These are phyloP conservation scores for Bellardia pandia DNA, from an alignment of 2,888 invertebrate species.

Conservation along the genomic window DNA sequence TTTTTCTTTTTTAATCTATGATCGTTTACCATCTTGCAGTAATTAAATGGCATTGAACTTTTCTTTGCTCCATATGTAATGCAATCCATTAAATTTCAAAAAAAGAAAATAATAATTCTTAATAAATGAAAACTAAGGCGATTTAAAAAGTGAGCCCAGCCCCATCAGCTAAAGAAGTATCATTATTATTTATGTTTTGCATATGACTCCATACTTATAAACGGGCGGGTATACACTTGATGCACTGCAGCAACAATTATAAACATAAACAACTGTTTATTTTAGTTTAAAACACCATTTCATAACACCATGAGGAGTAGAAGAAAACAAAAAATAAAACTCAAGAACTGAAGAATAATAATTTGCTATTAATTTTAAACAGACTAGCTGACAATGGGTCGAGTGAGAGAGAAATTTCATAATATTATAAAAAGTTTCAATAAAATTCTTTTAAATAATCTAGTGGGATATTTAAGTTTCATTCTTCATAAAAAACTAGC, in stretches of 20 bases:
- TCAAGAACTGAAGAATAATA: conserved; percentile 11
- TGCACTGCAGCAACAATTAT: conserved; percentile 24
- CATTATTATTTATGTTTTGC: conserved; percentile 64
- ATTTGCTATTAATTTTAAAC: conserved; percentile 42
- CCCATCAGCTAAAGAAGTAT: conserved; percentile 17
- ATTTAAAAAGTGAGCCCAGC: conserved; percentile 16
- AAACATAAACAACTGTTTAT: conserved; percentile 58
- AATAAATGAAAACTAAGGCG: conserved; percentile 34
- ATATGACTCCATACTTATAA: conserved; percentile 50
- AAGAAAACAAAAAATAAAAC: conserved; percentile 10
- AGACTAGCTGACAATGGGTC: conserved; percentile 19
- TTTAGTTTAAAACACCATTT: conserved; percentile 45
- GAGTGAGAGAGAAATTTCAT: neutral
- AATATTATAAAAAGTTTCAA: too few relatives aligned
- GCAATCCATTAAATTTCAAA: conserved; percentile 21
- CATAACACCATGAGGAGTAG: conserved; percentile 18
- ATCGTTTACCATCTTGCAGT: neutral
- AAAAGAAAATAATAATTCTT: neutral
- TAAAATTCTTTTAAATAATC: too few relatives aligned
- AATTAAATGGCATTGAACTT: conserved; percentile 43
- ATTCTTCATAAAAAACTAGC: too few relatives aligned
- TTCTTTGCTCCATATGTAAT: conserved; percentile 10
- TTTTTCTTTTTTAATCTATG: too few relatives aligned
- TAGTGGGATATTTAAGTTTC: too few relatives aligned
- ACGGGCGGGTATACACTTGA: neutral